These are phyloP conservation scores for Syrista parreyssii DNA, from an alignment of 2,888 invertebrate genomes.

Conservation along the genomic window DNA sequence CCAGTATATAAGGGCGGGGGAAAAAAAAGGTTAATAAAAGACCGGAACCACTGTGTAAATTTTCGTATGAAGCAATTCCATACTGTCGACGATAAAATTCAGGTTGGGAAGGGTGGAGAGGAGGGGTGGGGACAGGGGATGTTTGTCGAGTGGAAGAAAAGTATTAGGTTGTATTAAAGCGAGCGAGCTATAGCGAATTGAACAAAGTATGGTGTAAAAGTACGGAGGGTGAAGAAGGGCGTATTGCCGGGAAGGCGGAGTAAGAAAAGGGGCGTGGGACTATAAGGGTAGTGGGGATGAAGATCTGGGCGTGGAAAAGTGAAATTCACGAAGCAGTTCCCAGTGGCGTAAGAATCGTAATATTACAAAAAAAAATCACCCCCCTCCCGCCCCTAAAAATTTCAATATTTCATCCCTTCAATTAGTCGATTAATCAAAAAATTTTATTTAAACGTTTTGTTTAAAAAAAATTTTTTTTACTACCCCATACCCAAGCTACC, in stretches of 20 bases:
- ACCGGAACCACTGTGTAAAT: conserved; percentile 48
- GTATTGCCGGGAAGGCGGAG: conserved; percentile 18
- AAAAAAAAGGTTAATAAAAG: not conserved
- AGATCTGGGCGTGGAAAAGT: not conserved
- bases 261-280: conserved; percentile 3
- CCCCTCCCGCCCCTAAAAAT: no score
- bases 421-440: not conserved
- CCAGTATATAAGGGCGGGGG: conserved; percentile 29
- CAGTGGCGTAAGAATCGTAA: not conserved
- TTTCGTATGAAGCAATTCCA: conserved; percentile 61
- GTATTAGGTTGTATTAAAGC: conserved; percentile 42
- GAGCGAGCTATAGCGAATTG: conserved; percentile 6
- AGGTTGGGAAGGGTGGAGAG: conserved; percentile 34
- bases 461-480: not conserved
- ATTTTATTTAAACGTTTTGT: no score
- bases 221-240: conserved; percentile 17
- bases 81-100: conserved; percentile 31
- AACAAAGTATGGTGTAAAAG: conserved; percentile 21
- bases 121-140: conserved; percentile 13
- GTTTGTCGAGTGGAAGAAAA: conserved; percentile 54
- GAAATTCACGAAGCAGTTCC: not conserved
- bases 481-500: not conserved
- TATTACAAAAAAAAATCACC: not conserved
- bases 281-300: conserved; percentile 1
- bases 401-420: not conserved